These are phyloP conservation scores for Hirundichthys speculiger DNA, from an alignment of 2,113 vertebrate genomes.

Conservation along the genomic window DNA sequence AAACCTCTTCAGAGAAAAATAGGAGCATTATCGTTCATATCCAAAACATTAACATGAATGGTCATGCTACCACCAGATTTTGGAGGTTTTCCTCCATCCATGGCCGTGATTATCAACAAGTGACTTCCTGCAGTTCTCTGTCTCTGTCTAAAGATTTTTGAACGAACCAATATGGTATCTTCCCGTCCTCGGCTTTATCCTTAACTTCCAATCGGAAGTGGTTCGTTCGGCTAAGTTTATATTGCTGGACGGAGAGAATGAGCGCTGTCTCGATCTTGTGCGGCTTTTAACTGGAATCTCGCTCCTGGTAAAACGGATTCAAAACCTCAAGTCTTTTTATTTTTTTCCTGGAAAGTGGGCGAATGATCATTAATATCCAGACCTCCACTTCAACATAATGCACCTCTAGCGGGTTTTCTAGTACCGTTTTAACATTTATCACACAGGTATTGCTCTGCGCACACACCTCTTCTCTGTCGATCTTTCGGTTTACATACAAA, in stretches of 20 bases:
- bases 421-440: constrained; percentile 71
- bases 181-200: constrained; percentile 58
- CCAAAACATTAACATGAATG: constrained; percentile 67
- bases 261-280: constrained; percentile 78
- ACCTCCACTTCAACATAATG: constrained; percentile 83
- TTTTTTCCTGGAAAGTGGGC: constrained; percentile 66
- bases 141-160: constrained; percentile 74
- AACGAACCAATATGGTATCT: constrained; percentile 71
- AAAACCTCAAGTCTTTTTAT: constrained; percentile 65
- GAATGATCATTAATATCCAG: constrained; percentile 84
- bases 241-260: constrained; percentile 76
- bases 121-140: constrained; percentile 21
- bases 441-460: constrained; percentile 60
- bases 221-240: constrained; percentile 74
- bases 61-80: constrained; percentile 58
- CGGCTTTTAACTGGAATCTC: constrained; percentile 72
- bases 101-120: constrained; percentile 60
- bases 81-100: constrained; percentile 75
- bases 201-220: constrained; percentile 73
- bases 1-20: constrained; percentile 61
- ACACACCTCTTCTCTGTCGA: constrained; percentile 74
- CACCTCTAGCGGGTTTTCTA: constrained; percentile 82
- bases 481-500: constrained; percentile 66
- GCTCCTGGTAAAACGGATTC: constrained; percentile 73
- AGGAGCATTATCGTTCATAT: constrained; percentile 76